These are phyloP conservation scores for Adelges cooleyi DNA, from an alignment of 1,140 invertebrate genomes.

Conservation along the genomic window DNA sequence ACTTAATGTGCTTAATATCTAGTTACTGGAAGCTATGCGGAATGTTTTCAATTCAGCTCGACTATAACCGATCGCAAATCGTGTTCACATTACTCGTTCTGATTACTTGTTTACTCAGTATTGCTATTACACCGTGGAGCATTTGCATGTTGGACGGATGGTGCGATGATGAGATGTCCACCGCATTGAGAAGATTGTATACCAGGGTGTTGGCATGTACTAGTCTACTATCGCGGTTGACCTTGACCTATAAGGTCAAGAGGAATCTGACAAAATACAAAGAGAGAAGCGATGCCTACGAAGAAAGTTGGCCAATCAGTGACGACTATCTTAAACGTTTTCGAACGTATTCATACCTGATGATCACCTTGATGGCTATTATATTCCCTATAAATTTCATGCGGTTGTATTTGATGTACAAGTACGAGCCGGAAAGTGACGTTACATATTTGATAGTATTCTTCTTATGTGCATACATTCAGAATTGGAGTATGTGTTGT, in stretches of 20 bases:
- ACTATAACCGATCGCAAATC: not conserved
- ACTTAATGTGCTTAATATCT: not conserved
- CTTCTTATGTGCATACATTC: constrained; percentile 3
- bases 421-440: not conserved
- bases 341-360: not conserved
- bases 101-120: not conserved
- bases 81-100: not conserved
- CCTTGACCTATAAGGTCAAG: not conserved
- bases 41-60: not conserved
- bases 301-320: not conserved
- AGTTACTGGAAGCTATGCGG: not conserved
- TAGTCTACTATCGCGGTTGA: not conserved
- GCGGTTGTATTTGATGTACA: not conserved
- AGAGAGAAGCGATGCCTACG: not conserved
- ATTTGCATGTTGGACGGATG: constrained; percentile 9
- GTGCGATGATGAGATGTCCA: not conserved
- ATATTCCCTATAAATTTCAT: not conserved
- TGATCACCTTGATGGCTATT: not conserved
- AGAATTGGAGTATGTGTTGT: constrained; percentile 12
- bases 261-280: not conserved
- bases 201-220: not conserved
- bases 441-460: not conserved
- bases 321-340: not conserved
- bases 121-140: not conserved
- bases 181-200: not conserved